These are phyloP conservation scores for Tenebrosternarchus preto DNA, from an alignment of 2,113 vertebrate species.

Conservation along the genomic window DNA sequence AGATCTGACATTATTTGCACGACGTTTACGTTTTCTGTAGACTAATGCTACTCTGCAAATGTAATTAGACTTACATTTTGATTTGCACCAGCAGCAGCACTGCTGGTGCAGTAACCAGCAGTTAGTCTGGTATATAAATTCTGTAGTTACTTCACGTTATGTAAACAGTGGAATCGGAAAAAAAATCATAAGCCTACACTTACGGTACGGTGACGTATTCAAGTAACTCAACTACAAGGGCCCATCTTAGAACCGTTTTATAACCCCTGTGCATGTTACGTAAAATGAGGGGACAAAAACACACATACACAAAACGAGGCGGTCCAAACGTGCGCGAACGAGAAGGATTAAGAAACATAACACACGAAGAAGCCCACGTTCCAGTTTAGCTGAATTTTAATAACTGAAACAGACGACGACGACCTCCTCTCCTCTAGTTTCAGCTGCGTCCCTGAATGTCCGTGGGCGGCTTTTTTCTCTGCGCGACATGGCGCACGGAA, in stretches of 20 bases:
- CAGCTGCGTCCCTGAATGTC: constrained; percentile 36
- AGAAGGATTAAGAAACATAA: not conserved
- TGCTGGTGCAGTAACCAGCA: too few relatives aligned
- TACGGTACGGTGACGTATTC: too few relatives aligned
- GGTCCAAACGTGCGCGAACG: not conserved
- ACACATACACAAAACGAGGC: not conserved
- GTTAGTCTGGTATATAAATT: too few relatives aligned
- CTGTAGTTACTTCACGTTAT: too few relatives aligned
- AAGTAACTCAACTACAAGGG: not conserved
- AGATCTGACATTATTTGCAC: too few relatives aligned
- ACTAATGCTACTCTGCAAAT: too few relatives aligned
- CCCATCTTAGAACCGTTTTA: not conserved
- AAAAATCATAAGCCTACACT: too few relatives aligned
- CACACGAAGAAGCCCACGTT: not conserved
- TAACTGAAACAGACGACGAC: constrained; percentile 29
- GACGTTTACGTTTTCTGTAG: too few relatives aligned
- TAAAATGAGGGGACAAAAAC: not conserved
- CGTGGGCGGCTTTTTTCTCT: not conserved
- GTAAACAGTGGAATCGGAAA: not conserved
- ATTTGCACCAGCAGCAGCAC: too few relatives aligned
- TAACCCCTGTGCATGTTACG: not conserved
- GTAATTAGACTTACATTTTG: too few relatives aligned
- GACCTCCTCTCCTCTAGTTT: not conserved
- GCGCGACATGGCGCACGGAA: not conserved
- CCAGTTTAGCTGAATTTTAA: constrained; percentile 28